Evolutionary conservation across 53 echinoderm and acorn worm genomes (phyloP), one percentile per base, ranked within the genome.

Genomic region (Paracentrotus lividus): DNA sequence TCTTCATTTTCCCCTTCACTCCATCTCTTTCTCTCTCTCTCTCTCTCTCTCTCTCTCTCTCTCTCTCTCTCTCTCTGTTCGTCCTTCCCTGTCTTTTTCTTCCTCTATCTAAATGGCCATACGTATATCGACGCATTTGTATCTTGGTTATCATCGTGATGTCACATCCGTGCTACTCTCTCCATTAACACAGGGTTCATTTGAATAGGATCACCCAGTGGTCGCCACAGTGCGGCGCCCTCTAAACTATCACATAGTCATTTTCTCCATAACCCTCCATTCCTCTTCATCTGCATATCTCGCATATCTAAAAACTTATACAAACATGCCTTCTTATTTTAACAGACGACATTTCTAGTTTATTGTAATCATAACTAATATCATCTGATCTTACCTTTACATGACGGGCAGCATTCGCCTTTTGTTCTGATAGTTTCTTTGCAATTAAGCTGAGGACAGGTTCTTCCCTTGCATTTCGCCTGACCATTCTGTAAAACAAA

Each of bases 401-500:
- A 98, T 45, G 76, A 92, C 24, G 95, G 93, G 68, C 98, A 98
- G 84, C 98, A 98, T 93, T 96, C 96, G 26, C 93, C 95, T 66
- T 96, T 94, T 49, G 90, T 55, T 67, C 92, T 88, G 33, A 93
- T 94, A 90, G 88, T 92, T 88, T 97, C 94, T 85, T 90, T 67
- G 92, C 98, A 98, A 31, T 88, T 95, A 91, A 97, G 93, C 85
- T 77, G 90, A 67, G 95, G 96, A 98, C 98, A 98, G 20, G 88
- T 95, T 66, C 92, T 93, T 90, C 94, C 94, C 54, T 93, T 94
- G 94, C 98, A 98, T 75, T 94, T 94, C 65, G 98, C 94, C 67
- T 94, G 94, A 66, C 98, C 98, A 91, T 98, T 96, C 98, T 98
- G 94, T 91, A 75, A n/a, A 72, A 95, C 20, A 57, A 44, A 86